phyloP scores from a whole-genome alignment of 2,113 vertebrate species.

The Coracopsis vasa region DNA sequence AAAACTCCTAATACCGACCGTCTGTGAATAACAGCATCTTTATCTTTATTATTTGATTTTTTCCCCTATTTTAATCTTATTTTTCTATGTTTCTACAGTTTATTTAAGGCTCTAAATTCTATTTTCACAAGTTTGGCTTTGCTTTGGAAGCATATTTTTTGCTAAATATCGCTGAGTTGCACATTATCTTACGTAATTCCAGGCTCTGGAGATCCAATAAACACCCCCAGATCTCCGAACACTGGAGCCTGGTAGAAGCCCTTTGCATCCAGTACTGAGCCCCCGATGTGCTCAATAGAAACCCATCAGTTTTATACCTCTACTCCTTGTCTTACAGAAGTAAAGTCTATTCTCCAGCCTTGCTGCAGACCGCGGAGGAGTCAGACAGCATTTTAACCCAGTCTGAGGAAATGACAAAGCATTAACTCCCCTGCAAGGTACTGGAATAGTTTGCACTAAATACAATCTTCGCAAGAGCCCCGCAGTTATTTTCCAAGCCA shows the following conservation, averaged over 20 bases:
- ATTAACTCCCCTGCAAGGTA: background rate
- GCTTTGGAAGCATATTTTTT: background rate
- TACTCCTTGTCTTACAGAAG: background rate
- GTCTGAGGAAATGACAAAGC: slow-evolving; percentile 30
- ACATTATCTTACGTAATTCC: background rate
- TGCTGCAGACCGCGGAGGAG: background rate
- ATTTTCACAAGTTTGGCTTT: background rate
- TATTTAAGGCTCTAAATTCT: background rate
- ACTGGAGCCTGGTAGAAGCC: background rate
- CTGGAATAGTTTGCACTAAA: background rate
- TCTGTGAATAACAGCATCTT: background rate
- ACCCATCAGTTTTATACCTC: background rate
- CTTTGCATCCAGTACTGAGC: background rate
- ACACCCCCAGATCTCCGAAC: background rate
- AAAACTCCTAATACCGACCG: rapidly evolving
- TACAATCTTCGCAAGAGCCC: background rate
- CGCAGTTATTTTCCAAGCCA: background rate
- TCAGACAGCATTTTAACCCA: background rate
- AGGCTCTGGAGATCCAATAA: background rate
- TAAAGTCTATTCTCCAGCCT: background rate
- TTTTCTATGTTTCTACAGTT: background rate
- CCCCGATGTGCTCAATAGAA: background rate
- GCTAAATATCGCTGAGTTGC: background rate
- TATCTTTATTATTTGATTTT: background rate
- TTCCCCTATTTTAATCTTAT: background rate